Conservation (phyloP, 1,140 invertebrate genomes). For the Oreohelix idahoensis region DNA sequence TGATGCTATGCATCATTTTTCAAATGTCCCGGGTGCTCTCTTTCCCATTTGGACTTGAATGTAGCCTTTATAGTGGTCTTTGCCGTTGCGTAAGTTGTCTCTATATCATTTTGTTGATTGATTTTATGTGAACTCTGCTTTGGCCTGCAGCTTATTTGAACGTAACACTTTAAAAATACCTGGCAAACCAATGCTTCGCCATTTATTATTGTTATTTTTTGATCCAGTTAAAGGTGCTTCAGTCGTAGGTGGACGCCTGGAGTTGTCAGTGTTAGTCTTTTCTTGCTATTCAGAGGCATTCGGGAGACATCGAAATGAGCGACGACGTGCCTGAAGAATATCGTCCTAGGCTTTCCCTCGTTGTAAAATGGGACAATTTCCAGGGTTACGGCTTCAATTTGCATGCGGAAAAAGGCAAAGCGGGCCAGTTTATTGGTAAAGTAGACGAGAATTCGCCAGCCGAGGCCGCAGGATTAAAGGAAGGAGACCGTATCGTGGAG, state of each 20-base stretch:
- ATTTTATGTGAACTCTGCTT: no score
- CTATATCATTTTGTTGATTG: no score
- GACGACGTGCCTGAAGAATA: constrained; percentile 29
- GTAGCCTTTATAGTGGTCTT: no score
- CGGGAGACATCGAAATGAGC: background rate
- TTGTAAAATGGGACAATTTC: constrained; percentile 88
- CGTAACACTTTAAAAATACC: background rate
- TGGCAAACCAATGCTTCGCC: background rate
- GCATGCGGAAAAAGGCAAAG: constrained; percentile 95
- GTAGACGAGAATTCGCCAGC: constrained; percentile 95
- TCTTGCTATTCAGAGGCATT: background rate
- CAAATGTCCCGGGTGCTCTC: no score
- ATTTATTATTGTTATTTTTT: background rate
- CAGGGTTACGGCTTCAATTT: constrained; percentile 99
- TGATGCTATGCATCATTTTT: no score
- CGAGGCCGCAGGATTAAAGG: constrained; percentile 87
- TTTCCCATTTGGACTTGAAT: no score
- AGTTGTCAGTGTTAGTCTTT: background rate
- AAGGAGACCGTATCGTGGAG: constrained; percentile 91
- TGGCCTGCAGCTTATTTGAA: no score
- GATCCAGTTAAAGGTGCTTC: background rate
- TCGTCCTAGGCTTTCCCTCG: constrained; percentile 66
- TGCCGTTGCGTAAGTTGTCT: no score
- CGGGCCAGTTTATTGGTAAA: constrained; percentile 97
- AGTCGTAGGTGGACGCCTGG: background rate